Evolutionary conservation across 2,797 vertebrate genomes (phyloP).

Genomic region (Hipposideros larvatus): DNA sequence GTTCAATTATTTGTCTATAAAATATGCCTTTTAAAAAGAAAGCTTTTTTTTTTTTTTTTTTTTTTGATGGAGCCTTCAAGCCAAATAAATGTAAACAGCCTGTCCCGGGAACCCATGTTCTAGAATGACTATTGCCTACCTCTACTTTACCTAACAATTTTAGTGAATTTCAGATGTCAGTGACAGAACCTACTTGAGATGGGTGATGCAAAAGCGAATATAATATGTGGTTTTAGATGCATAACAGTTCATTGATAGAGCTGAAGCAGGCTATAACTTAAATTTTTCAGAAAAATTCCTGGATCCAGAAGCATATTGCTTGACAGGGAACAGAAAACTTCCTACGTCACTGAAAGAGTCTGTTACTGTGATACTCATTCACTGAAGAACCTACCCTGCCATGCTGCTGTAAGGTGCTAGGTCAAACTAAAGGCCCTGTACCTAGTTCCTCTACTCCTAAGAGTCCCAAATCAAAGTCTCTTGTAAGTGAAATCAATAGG

Average conservation of each 20-base stretch:
- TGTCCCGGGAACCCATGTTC: background rate
- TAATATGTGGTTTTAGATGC: background rate
- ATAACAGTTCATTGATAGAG: background rate
- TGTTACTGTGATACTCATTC: background rate
- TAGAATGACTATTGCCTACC: background rate
- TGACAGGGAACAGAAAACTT: background rate
- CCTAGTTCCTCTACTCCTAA: background rate
- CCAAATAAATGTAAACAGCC: background rate
- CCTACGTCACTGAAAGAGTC: background rate
- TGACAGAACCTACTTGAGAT: background rate
- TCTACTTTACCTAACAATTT: background rate
- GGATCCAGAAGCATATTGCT: background rate
- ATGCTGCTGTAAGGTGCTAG: background rate
- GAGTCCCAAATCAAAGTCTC: background rate
- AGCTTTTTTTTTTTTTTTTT: background rate
- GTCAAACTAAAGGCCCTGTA: background rate
- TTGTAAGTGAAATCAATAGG: background rate
- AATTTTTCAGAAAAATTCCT: background rate
- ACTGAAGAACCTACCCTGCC: background rate
- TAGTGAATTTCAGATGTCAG: background rate
- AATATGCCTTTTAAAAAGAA: background rate
- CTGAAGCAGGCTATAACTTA: background rate
- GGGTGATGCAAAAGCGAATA: background rate
- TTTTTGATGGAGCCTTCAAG: background rate
- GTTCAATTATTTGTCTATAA: background rate